phyloP scores from a whole-genome alignment of 2,797 vertebrate species.

The Notolabrus celidotus region DNA sequence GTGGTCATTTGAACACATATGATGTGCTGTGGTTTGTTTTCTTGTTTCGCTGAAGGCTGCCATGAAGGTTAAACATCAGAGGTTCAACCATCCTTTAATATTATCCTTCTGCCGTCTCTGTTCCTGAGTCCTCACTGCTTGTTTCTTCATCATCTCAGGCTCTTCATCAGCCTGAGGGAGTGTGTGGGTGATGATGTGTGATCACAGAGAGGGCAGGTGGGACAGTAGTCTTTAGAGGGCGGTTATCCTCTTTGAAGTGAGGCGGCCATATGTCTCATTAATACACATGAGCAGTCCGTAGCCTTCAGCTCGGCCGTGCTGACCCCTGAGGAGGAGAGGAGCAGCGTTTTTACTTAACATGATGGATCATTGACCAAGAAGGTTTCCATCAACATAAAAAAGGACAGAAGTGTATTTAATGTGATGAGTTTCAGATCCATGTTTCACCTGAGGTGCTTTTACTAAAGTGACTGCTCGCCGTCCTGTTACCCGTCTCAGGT shows the following conservation, averaged over 20 bases:
- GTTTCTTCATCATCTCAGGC: constrained; percentile 2
- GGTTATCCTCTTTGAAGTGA: constrained; percentile 40
- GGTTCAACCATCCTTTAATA: no score
- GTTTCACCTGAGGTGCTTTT: constrained; percentile 1
- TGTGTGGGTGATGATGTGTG: constrained; percentile 2
- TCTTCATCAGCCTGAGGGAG: constrained; percentile 9
- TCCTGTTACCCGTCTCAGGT: neutral
- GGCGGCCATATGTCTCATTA: constrained; percentile 52
- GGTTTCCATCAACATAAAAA: constrained; percentile 2
- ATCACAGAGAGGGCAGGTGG: neutral
- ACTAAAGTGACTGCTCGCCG: neutral
- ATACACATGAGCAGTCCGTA: constrained; percentile 24
- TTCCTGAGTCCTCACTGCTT: neutral
- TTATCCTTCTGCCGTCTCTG: no score
- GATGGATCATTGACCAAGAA: neutral
- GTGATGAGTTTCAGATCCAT: neutral
- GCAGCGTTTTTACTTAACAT: constrained; percentile 6
- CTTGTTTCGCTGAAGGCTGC: no score
- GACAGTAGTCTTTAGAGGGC: constrained; percentile 5
- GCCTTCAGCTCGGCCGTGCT: constrained; percentile 18
- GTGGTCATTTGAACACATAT: no score
- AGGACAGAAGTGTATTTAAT: neutral
- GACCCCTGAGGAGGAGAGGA: neutral
- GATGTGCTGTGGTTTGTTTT: no score
- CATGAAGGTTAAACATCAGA: no score